Evolutionary conservation across 2,797 vertebrate species (phyloP).

Genomic region (Centroberyx gerrardi): DNA sequence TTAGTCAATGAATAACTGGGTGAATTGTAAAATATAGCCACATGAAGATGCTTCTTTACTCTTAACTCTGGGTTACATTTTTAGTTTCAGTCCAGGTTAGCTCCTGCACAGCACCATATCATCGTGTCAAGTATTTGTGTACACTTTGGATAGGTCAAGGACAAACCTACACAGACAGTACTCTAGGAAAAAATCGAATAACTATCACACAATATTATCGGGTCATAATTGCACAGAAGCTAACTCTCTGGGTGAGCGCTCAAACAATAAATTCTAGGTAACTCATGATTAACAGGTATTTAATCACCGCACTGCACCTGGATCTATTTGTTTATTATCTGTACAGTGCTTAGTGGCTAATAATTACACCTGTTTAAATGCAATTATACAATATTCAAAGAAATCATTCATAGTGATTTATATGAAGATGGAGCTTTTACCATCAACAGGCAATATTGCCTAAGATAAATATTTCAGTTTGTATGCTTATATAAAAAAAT

Average conservation of each 20-base stretch:
- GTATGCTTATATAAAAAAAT: not conserved
- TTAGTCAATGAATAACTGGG: slow-evolving; percentile 68
- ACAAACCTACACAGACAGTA: not conserved
- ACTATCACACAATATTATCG: not conserved
- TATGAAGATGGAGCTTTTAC: not conserved
- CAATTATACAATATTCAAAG: not conserved
- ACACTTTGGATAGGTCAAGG: slow-evolving; percentile 39
- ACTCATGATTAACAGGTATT: slow-evolving; percentile 23
- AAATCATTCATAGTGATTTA: not conserved
- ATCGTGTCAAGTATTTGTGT: not conserved
- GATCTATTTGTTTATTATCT: slow-evolving; percentile 38
- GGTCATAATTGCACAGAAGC: slow-evolving; percentile 62
- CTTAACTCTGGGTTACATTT: not conserved
- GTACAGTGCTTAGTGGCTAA: slow-evolving; percentile 10
- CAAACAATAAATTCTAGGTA: slow-evolving; percentile 15
- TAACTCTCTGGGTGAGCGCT: not conserved
- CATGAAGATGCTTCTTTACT: slow-evolving; percentile 10
- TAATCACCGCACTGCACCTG: slow-evolving; percentile 17
- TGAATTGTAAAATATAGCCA: slow-evolving; percentile 27
- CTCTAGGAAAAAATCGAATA: slow-evolving; percentile 9
- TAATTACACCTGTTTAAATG: not conserved
- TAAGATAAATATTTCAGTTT: not conserved
- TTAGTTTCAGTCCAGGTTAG: not conserved
- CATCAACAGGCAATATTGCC: not conserved
- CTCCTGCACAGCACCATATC: not conserved